phyloP scores from a whole-genome alignment of 1,140 invertebrate species.

The Cyrtorhinus lividipennis region DNA sequence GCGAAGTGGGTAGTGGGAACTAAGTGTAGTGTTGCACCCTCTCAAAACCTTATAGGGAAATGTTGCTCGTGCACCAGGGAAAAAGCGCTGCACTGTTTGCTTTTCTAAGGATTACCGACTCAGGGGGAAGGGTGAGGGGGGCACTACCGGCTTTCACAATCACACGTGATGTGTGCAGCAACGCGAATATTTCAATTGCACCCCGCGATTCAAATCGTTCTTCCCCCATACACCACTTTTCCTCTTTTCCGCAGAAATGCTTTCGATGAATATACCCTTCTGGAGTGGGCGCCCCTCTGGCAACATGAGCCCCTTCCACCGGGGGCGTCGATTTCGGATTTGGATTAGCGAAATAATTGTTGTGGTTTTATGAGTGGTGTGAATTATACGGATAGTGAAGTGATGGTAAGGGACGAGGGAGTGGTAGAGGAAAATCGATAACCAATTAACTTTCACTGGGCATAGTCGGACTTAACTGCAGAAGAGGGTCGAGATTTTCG shows the following conservation, averaged over 20 bases:
- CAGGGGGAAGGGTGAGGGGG: background rate
- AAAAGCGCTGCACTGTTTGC: background rate
- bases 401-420: background rate
- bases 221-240: background rate
- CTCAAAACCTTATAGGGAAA: background rate
- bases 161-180: background rate
- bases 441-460: slow-evolving; percentile 1
- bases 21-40: background rate
- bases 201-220: background rate
- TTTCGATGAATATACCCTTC: background rate
- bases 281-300: background rate
- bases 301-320: background rate
- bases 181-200: slow-evolving; percentile 12
- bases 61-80: background rate
- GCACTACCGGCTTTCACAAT: background rate
- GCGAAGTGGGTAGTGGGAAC: background rate
- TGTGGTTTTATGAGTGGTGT: slow-evolving; percentile 13
- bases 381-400: slow-evolving; percentile 14
- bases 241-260: background rate
- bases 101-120: slow-evolving; percentile 7
- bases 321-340: background rate
- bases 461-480: background rate
- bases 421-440: background rate
- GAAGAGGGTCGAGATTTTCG: background rate
- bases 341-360: slow-evolving; percentile 13